These are phyloP conservation scores for Hucho hucho DNA, from an alignment of 2,113 vertebrate species.

Conservation along the genomic window DNA sequence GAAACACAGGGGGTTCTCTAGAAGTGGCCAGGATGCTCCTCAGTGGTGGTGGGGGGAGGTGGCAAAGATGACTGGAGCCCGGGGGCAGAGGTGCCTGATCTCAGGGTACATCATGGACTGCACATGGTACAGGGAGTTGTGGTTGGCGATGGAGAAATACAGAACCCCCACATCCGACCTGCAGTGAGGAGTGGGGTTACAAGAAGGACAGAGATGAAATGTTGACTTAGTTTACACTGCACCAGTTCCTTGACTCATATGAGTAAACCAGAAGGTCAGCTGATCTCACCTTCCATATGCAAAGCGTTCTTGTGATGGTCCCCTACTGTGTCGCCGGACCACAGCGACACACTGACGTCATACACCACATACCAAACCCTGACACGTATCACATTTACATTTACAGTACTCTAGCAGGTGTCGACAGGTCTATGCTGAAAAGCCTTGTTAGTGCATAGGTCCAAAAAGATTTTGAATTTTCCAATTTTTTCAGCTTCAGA, in stretches of 20 bases:
- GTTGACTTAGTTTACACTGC: background rate
- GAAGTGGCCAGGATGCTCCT: slow-evolving; percentile 91
- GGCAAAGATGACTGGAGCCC: slow-evolving; percentile 94
- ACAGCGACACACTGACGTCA: slow-evolving; percentile 92
- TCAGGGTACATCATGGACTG: slow-evolving; percentile 99
- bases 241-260: background rate
- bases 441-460: too few relatives aligned
- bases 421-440: too few relatives aligned
- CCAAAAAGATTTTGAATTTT: too few relatives aligned
- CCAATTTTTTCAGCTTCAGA: too few relatives aligned
- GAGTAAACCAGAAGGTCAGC: background rate
- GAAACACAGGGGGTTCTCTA: slow-evolving; percentile 94
- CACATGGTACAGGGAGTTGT: slow-evolving; percentile 96
- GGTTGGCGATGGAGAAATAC: slow-evolving; percentile 98
- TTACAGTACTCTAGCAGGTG: too few relatives aligned
- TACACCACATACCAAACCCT: slow-evolving; percentile 87
- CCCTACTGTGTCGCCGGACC: slow-evolving; percentile 97
- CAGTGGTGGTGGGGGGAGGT: slow-evolving; percentile 87
- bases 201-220: background rate
- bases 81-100: slow-evolving; percentile 98
- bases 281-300: slow-evolving; percentile 88
- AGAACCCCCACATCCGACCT: slow-evolving; percentile 97
- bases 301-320: slow-evolving; percentile 98
- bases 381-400: too few relatives aligned
- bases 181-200: background rate